phyloP scores from a whole-genome alignment of 1,140 invertebrate species.

The Brachionus sp. region DNA sequence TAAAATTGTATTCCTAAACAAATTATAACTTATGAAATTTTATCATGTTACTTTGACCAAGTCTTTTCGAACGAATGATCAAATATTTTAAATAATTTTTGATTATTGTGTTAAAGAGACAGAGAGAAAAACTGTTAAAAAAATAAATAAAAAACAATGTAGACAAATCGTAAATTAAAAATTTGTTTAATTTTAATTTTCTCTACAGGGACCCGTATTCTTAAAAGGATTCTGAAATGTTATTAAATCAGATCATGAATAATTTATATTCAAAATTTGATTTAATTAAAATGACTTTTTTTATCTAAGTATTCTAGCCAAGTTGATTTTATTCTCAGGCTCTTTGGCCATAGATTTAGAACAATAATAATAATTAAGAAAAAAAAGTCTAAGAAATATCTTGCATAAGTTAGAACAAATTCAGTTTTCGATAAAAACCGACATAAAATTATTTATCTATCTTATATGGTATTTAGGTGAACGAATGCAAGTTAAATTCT shows the following conservation, averaged over 20 bases:
- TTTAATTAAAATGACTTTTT: neutral
- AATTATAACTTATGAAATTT: neutral
- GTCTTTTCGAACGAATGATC: neutral
- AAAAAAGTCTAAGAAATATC: neutral
- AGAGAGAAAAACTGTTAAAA: too few species aligned
- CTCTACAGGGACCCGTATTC: neutral
- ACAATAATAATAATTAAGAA: neutral
- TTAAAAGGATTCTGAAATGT: neutral
- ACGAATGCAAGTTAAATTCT: neutral
- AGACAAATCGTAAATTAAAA: too few species aligned
- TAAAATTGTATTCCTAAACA: neutral
- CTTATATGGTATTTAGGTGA: neutral
- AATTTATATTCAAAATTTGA: neutral
- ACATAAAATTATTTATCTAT: neutral
- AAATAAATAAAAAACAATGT: too few species aligned
- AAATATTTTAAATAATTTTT: too few species aligned
- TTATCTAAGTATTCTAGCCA: neutral
- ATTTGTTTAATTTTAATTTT: too few species aligned
- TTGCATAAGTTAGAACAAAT: neutral
- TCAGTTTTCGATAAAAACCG: neutral
- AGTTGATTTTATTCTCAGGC: neutral
- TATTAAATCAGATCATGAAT: neutral
- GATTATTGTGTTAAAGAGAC: too few species aligned
- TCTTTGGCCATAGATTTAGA: neutral
- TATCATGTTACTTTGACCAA: neutral